Conservation (phyloP, 2,113 vertebrate species). For the Oxyura jamaicensis region DNA sequence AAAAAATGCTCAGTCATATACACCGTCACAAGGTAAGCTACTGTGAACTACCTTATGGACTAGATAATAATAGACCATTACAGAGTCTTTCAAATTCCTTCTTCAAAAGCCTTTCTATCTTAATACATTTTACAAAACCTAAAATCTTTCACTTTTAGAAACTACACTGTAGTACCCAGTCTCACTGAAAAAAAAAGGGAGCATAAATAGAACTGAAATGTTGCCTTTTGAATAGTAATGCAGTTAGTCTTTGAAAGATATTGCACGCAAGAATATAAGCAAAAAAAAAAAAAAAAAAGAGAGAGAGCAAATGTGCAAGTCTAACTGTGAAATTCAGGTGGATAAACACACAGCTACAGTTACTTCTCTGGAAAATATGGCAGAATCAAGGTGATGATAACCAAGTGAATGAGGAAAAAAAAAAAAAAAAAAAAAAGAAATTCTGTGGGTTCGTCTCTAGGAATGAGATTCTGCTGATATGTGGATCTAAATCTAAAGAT, state of each 20-base stretch:
- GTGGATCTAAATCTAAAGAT: background rate
- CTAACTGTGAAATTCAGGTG: background rate
- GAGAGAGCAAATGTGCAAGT: background rate
- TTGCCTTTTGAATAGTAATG: slow-evolving; percentile 13
- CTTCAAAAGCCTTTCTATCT: slow-evolving; percentile 19
- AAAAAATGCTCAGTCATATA: background rate
- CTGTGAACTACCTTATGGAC: background rate
- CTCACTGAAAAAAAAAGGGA: background rate
- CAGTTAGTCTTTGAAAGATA: slow-evolving; percentile 6
- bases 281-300: background rate
- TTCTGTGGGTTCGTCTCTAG: background rate
- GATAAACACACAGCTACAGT: background rate
- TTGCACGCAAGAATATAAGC: background rate
- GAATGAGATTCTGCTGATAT: background rate
- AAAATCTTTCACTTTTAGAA: background rate
- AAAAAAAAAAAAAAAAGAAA: background rate
- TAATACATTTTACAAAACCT: background rate
- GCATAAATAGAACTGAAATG: background rate
- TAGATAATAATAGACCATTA: slow-evolving; percentile 2
- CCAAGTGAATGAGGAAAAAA: background rate
- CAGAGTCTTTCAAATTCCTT: background rate
- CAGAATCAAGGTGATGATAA: background rate
- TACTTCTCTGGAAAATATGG: background rate
- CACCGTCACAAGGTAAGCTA: background rate
- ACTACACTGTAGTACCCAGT: background rate